Base-by-base conservation (phyloP, 1,140 invertebrate species). In the Zaprionus africanus region DNA sequence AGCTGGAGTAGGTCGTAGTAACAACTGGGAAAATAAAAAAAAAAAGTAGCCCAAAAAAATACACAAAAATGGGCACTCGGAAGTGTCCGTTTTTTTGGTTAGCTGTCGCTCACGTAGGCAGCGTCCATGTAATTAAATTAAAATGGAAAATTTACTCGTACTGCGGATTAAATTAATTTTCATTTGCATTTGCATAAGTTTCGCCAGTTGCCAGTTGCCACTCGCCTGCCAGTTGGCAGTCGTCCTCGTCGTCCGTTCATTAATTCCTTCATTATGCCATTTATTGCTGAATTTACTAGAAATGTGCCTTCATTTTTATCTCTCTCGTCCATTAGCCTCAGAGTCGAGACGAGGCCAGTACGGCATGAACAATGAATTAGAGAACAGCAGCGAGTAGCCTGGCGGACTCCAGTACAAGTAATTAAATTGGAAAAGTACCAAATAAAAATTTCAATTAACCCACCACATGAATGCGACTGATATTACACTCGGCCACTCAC, bases 161-260 rank as follows among this genome's bases (percentile, higher is more conserved):
- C 78, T 85, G 81, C 53, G 90, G 90, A 91, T 91, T 91, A 91
- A 91, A 91, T 91, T 91, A 91, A 91, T 91, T 91, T 91, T 91
- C 82, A 91, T 91, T 91, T 91, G 87, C 82, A 85, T 85, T 85
- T 85, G 84, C 88, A 91, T 91, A 91, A 91, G 88, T 88, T 88
- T 46, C 57, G 72, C 67, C 31, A 77, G 49, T 63, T 36, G 57
- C 72, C 43, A 63, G 17, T 53, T 41, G 74, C 56, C 28, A 76
- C 15, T 62, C 24, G 36, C 22, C 13, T 22, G 74, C 56, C 28
- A 76, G 17, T 62, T 31, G 36, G 31, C 17, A 28, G 38, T 22
- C 59, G 53, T n/a, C 24, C 31, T 59, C 28, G 36, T 41, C 54
- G 63, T 76, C 75, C 76, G 74, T 70, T 84, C 84, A 87, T 81